Evolutionary conservation across 2,113 vertebrate genomes (phyloP).

Genomic region (Saimiri boliviensis): DNA sequence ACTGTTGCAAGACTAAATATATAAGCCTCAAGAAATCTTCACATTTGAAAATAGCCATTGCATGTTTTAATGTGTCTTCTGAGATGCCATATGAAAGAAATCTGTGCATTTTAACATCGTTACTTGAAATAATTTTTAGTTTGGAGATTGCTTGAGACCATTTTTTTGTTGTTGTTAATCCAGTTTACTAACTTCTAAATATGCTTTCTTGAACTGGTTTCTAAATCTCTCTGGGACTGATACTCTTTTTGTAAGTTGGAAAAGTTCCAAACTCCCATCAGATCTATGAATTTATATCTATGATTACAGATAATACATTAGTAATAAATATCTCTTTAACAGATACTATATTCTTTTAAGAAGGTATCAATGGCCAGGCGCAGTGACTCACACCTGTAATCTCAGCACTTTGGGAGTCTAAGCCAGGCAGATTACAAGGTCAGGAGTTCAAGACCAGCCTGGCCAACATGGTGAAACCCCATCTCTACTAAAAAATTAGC

Average conservation of each 20-base stretch:
- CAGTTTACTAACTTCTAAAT: background rate
- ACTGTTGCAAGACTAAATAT: background rate
- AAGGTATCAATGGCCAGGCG: background rate
- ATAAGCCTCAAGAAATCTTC: background rate
- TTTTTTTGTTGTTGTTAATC: background rate
- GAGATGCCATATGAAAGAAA: background rate
- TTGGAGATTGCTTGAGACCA: background rate
- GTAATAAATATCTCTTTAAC: background rate
- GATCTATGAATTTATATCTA: background rate
- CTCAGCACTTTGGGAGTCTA: too few species aligned
- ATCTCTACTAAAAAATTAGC: too few species aligned
- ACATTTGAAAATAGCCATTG: background rate
- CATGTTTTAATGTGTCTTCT: background rate
- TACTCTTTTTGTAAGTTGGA: background rate
- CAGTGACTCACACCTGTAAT: too few species aligned
- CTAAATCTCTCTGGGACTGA: background rate
- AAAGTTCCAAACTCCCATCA: background rate
- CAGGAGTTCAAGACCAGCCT: too few species aligned
- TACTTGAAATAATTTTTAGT: constrained; percentile 4
- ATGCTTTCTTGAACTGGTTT: background rate
- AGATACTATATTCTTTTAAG: background rate
- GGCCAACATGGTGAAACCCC: too few species aligned
- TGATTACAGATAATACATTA: background rate
- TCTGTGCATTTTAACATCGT: background rate
- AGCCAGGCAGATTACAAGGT: too few species aligned